Evolutionary conservation across 2,113 vertebrate genomes (phyloP), one percentile per base, ranked within the genome.

Genomic region (Phasianus colchicus): DNA sequence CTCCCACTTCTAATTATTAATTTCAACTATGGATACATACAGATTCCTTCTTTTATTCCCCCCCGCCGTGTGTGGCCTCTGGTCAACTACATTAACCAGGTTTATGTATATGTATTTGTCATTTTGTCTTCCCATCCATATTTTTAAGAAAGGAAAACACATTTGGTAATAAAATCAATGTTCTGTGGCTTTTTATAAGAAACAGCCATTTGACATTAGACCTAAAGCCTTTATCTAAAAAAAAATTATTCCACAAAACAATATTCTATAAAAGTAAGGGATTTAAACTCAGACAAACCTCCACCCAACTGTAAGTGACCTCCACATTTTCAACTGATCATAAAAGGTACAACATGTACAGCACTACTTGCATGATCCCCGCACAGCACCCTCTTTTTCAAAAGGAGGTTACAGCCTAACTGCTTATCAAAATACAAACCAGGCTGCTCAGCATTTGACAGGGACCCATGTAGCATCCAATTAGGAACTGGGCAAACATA

Each of bases 101-200:
- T 93, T 96, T 90, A 60, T 19, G 66, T 61, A 67, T 42, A 74
- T 27, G 2, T 60, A 72, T 89, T 78, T 90, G 92, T 92, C 93
- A 84, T 92, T 93, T 79, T 93, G 90, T 74, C 60, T 96, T 86
- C 65, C 80, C 65, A 86, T 70, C 48, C 36, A 25, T 80, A 77
- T 90, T 91, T 80, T 89, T 81, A 60, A 48, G 78, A 74, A 69
- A 90, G 88, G 58, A 92, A 95, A 95, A 92, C 77, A 96, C 43
- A 78, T 64, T 85, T 5, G 29, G 84, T 83, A 91, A 91, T 92
- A 93, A 96, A 90, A 94, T 64, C 21, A 73, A 88, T 64, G 61
- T 73, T 94, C 48, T 88, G 48, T 83, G 65, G 69, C 48, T 88
- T 25, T 86, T 94, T 47, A 72, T 72, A 92, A 73, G 79, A 91